These are phyloP conservation scores for Galerucella nymphaeae DNA, from an alignment of 2,888 invertebrate genomes.

Conservation along the genomic window DNA sequence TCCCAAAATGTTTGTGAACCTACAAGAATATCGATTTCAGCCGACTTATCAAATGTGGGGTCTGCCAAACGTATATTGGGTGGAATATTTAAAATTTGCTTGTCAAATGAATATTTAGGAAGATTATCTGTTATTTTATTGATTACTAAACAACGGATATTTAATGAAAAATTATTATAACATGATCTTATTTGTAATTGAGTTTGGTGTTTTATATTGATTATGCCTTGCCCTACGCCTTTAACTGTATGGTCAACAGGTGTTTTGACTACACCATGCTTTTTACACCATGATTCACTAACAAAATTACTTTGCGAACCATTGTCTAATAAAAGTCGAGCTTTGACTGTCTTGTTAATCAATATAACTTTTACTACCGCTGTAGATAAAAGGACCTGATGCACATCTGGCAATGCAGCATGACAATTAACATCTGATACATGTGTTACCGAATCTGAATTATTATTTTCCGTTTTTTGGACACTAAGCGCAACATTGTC, in stretches of 20 bases:
- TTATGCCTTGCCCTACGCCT: slow-evolving; percentile 8
- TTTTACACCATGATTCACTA: slow-evolving; percentile 10
- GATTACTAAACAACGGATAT: not conserved
- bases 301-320: slow-evolving; percentile 31
- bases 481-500: too few species aligned
- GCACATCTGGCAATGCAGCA: slow-evolving; percentile 13
- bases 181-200: too few species aligned
- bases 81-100: not conserved
- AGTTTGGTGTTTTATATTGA: not conserved
- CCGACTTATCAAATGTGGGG: not conserved
- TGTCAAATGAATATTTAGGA: not conserved
- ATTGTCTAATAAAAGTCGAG: slow-evolving; percentile 7
- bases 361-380: slow-evolving; percentile 14
- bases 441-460: too few species aligned
- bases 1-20: not conserved
- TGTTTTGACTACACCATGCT: slow-evolving; percentile 5
- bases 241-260: slow-evolving; percentile 16
- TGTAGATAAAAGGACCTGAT: slow-evolving; percentile 19
- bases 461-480: too few species aligned
- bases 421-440: too few species aligned
- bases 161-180: not conserved
- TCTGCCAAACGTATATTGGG: not conserved
- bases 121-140: not conserved
- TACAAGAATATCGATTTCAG: not conserved
- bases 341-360: not conserved